These are phyloP conservation scores for Macquaria ambigua DNA, from an alignment of 2,113 vertebrate genomes.

Conservation along the genomic window DNA sequence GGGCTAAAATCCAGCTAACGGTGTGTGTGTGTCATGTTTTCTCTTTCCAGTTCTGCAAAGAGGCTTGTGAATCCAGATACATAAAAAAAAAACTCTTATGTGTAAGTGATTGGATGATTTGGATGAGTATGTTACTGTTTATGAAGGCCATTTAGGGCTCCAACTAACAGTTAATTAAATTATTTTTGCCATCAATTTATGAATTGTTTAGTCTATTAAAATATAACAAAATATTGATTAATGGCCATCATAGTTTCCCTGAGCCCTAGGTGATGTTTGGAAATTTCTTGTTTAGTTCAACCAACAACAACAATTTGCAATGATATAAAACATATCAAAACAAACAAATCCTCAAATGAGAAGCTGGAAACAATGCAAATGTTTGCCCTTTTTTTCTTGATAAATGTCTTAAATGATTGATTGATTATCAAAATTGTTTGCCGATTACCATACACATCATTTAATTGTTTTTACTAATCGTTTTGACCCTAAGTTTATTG, in stretches of 20 bases:
- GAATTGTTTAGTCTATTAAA: neutral
- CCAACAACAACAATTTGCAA: neutral
- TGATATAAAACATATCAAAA: neutral
- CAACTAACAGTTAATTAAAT: neutral
- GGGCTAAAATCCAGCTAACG: neutral
- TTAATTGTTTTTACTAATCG: neutral
- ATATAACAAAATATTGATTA: neutral
- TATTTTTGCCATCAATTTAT: neutral
- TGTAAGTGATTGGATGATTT: neutral
- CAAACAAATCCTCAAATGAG: neutral
- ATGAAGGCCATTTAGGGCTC: conserved; percentile 33
- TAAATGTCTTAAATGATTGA: neutral
- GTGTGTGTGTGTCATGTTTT: neutral
- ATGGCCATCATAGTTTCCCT: neutral
- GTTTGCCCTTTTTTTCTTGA: neutral
- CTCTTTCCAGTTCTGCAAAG: conserved; percentile 1
- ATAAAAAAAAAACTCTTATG: neutral
- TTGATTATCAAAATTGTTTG: neutral
- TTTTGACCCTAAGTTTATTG: neutral
- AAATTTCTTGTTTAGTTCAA: neutral
- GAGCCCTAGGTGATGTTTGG: neutral
- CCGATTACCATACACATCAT: neutral
- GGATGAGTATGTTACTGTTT: neutral
- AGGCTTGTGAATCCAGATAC: neutral
- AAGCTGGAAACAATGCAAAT: neutral